Evolutionary conservation across 1,140 invertebrate species (phyloP), one percentile per base, ranked within the genome.

Genomic region (Oncopodura yosiiana): DNA sequence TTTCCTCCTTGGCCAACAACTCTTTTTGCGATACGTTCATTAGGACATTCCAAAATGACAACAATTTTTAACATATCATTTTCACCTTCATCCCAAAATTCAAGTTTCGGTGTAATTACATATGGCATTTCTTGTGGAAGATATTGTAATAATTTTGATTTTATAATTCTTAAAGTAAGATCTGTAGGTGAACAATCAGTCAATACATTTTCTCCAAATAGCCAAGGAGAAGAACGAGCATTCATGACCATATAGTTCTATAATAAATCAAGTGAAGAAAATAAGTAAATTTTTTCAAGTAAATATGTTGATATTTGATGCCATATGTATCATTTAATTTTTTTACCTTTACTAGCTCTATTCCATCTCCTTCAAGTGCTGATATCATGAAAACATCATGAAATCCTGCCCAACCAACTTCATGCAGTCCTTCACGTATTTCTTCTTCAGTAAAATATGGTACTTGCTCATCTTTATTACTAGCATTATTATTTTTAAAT

Each of bases 381-480:
- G 91, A 94, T 9, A 94, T 75, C 75, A 94, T 82, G 67, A 96
- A 96, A 19, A 95, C 81, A 66, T 87, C 79, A 12, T 76, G 72
- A 66, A 95, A 95, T 58, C 82, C 66, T 38, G 80, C 79, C 80
- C 84, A 91, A 3, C 80, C 79, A 21, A 68, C 69, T 32, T 73
- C 58, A 30, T 67, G 57, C 8, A 66, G 43, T 21, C 60, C 62
- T 44, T 21, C 38, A 11, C 12, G n/a, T n/a, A n/a, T n/a, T n/a
- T n/a, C n/a, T n/a, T n/a, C n/a, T n/a, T n/a, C n/a, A n/a, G n/a
- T n/a, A n/a, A n/a, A n/a, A n/a, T n/a, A n/a, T n/a, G n/a, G n/a
- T n/a, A n/a, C n/a, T n/a, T n/a, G n/a, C n/a, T n/a, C n/a, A n/a
- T n/a, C n/a, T n/a, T n/a, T n/a, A n/a, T n/a, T n/a, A n/a, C n/a